These are phyloP conservation scores for Trichonephila clavata DNA, from an alignment of 1,140 invertebrate species.

Conservation along the genomic window DNA sequence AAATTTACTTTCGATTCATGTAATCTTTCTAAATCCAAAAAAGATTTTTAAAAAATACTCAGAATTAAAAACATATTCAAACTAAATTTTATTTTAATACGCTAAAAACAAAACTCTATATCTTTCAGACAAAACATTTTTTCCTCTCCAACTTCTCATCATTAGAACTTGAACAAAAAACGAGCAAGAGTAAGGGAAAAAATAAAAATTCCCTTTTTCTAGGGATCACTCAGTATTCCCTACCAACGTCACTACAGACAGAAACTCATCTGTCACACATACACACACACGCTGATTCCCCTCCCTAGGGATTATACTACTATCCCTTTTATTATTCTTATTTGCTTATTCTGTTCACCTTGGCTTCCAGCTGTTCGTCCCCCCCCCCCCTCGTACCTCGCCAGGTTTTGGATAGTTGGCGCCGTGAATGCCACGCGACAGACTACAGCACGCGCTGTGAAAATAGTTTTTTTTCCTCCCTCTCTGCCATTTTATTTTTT, in stretches of 20 bases:
- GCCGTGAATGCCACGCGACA: constrained; percentile 44
- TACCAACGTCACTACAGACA: constrained; percentile 4
- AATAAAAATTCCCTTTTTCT: constrained; percentile 4
- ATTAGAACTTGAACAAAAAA: too few species aligned
- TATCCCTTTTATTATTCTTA: constrained; percentile 32
- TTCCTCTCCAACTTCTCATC: too few species aligned
- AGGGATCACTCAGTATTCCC: not conserved
- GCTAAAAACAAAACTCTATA: too few species aligned
- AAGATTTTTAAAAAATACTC: not conserved
- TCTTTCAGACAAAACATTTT: too few species aligned
- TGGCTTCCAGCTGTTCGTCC: constrained; percentile 38
- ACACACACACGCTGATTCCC: not conserved
- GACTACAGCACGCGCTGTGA: not conserved
- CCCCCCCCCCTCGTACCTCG: not conserved
- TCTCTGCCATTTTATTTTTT: not conserved
- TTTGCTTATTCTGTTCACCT: constrained; percentile 43
- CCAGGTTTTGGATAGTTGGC: constrained; percentile 23
- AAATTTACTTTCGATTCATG: too few species aligned
- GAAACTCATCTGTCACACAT: constrained; percentile 17
- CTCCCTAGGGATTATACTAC: constrained; percentile 13
- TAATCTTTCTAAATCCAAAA: not conserved
- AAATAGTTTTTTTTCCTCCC: not conserved
- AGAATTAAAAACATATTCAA: too few species aligned
- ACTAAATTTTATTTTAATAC: not conserved
- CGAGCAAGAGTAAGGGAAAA: not conserved